A percentile compares a stretch with the other conserved stretches of the same genome.
phyloP scores from a whole-genome alignment of 2,113 vertebrate genomes.

The Antigone vipio region DNA sequence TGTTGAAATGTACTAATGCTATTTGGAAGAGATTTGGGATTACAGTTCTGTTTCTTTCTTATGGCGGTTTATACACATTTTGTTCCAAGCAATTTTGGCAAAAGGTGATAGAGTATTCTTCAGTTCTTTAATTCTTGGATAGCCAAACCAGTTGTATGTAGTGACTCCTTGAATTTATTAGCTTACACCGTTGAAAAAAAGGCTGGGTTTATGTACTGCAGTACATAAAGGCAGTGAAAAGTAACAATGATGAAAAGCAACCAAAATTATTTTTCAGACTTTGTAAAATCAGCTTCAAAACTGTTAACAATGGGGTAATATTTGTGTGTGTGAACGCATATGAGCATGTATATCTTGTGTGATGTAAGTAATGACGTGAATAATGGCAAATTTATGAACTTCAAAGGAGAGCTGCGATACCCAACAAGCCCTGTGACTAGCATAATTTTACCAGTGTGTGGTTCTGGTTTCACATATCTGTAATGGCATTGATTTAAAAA shows the following conservation, averaged over 20 bases:
- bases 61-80: background rate
- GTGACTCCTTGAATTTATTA: constrained; percentile 11
- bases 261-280: background rate
- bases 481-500: background rate
- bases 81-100: constrained; percentile 37
- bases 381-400: background rate
- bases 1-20: constrained; percentile 39
- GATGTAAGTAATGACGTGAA: background rate
- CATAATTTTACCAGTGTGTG: background rate
- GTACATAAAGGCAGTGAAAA: background rate
- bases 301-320: background rate
- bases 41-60: constrained; percentile 19
- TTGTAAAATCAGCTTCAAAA: background rate
- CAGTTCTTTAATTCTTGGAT: background rate
- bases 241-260: background rate
- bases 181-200: background rate
- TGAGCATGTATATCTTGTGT: background rate
- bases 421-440: background rate
- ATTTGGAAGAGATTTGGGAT: constrained; percentile 39
- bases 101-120: background rate
- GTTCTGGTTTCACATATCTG: background rate
- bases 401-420: background rate
- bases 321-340: background rate
- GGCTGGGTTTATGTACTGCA: background rate
- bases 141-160: background rate